Evolutionary conservation across 2,113 vertebrate genomes (phyloP).

Genomic region (Melanostigma gelatinosum): DNA sequence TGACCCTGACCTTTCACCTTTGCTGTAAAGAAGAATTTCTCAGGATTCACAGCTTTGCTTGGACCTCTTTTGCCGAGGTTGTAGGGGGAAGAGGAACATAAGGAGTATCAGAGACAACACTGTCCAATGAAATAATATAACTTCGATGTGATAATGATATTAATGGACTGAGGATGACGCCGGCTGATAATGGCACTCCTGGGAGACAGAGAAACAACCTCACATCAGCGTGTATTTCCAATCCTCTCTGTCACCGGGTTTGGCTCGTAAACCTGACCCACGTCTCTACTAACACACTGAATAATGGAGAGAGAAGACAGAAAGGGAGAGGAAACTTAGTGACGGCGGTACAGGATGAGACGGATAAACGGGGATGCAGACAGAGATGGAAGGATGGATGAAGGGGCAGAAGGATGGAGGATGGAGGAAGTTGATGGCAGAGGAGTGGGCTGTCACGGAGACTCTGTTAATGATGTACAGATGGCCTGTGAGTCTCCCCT

Average conservation of each 20-base stretch:
- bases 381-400: constrained; percentile 33
- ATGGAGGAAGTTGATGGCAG: constrained; percentile 48
- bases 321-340: constrained; percentile 26
- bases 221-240: constrained; percentile 35
- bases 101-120: constrained; percentile 3
- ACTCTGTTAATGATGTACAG: constrained; percentile 88
- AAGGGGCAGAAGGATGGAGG: constrained; percentile 34
- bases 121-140: constrained; percentile 33
- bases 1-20: constrained; percentile 51
- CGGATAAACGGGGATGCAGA: constrained; percentile 26
- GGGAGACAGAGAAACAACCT: constrained; percentile 29
- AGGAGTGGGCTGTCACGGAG: constrained; percentile 71
- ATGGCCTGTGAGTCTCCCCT: constrained; percentile 85
- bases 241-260: constrained; percentile 35
- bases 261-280: constrained; percentile 30
- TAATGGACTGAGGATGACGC: constrained; percentile 28
- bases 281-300: constrained; percentile 45
- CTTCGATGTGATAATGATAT: constrained; percentile 29
- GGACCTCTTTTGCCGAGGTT: neutral
- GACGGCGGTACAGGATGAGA: constrained; percentile 12
- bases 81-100: constrained; percentile 1
- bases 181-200: constrained; percentile 36
- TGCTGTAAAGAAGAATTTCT: neutral
- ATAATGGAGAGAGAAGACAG: constrained; percentile 31
- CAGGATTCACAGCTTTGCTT: neutral